A percentile compares a stretch with the other conserved stretches of the same genome.
Evolutionary conservation across 2,113 vertebrate genomes (phyloP).

Genomic region (Clupea harengus): DNA sequence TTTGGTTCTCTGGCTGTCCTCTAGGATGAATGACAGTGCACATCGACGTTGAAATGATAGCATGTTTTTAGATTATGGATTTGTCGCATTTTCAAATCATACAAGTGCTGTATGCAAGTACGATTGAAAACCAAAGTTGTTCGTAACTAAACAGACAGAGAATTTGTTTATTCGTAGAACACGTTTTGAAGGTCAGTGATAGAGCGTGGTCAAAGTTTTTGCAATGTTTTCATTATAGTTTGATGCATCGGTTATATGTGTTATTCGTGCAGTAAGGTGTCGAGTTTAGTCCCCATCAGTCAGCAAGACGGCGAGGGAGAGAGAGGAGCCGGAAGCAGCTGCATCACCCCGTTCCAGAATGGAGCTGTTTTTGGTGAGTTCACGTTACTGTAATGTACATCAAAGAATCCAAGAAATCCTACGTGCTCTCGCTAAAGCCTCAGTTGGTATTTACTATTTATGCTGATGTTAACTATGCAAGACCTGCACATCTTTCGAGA

Average conservation of each 20-base stretch:
- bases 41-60: background rate
- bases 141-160: background rate
- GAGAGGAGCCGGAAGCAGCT: constrained; percentile 39
- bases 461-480: background rate
- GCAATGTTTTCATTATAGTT: background rate
- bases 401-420: too few relatives aligned
- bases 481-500: background rate
- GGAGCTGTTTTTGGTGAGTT: constrained; percentile 63
- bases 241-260: background rate
- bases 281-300: background rate
- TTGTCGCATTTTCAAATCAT: too few relatives aligned
- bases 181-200: background rate
- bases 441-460: background rate
- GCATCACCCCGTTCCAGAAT: constrained; percentile 50
- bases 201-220: background rate
- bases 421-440: background rate
- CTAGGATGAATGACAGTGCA: background rate
- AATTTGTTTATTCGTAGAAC: background rate
- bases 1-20: background rate
- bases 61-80: background rate
- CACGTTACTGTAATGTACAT: background rate
- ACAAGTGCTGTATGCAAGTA: too few relatives aligned
- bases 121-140: too few relatives aligned
- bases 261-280: background rate
- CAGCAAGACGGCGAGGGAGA: constrained; percentile 39